Conservation (phyloP, 2,113 vertebrate species). For the Clarias gariepinus region DNA sequence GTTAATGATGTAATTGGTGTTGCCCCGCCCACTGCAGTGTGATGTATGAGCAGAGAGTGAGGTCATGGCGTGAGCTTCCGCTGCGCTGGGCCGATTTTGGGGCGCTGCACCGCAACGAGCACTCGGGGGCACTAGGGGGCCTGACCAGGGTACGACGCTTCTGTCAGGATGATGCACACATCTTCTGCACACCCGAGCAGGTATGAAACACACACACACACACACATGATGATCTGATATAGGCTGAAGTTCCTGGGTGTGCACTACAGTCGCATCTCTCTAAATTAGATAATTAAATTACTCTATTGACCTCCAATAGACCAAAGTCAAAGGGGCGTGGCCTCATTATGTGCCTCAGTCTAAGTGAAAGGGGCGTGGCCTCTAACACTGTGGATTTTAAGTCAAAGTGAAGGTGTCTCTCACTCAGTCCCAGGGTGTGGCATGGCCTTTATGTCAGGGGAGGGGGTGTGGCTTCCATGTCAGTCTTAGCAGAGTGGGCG, state of each 20-base stretch:
- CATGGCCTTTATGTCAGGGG: neutral
- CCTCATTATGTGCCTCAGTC: neutral
- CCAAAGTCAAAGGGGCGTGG: neutral
- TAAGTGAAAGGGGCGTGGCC: neutral
- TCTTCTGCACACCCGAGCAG: conserved; percentile 88
- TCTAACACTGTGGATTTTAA: neutral
- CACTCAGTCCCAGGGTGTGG: neutral
- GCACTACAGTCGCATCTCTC: conserved; percentile 16
- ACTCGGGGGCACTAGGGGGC: conserved; percentile 80
- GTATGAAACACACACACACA: conserved; percentile 60
- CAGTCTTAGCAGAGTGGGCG: neutral
- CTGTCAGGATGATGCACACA: conserved; percentile 91
- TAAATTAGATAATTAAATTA: neutral
- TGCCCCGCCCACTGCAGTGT: conserved; percentile 68
- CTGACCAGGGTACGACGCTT: conserved; percentile 85
- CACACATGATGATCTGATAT: neutral
- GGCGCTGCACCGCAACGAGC: conserved; percentile 87
- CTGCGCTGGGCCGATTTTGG: conserved; percentile 90
- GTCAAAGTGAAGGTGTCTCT: neutral
- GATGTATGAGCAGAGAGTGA: conserved; percentile 87
- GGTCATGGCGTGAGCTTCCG: conserved; percentile 91
- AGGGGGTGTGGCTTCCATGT: neutral
- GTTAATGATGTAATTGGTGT: neutral
- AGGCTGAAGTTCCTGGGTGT: neutral
- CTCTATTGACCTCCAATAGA: neutral